Evolutionary conservation across 2,888 invertebrate genomes (phyloP).

Genomic region (Drosophila pseudotakahashii): DNA sequence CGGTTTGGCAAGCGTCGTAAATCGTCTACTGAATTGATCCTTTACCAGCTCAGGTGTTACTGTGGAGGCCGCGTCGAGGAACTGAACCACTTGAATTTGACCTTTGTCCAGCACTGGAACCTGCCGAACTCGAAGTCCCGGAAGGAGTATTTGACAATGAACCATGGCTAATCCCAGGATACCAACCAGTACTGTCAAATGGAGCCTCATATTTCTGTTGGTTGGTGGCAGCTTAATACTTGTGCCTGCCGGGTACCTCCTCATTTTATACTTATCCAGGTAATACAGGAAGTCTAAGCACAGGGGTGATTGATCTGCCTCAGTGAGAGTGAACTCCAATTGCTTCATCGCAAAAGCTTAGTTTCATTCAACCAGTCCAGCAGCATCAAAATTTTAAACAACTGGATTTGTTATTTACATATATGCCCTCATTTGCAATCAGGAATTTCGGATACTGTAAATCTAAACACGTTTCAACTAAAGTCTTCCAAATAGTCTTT

Average conservation of each 20-base stretch:
- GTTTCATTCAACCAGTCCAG: background rate
- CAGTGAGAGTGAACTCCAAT: conserved; percentile 3
- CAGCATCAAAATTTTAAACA: background rate
- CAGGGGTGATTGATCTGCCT: conserved; percentile 1
- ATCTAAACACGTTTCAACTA: no score
- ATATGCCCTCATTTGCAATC: background rate
- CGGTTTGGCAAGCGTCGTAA: conserved; percentile 2
- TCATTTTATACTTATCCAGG: background rate
- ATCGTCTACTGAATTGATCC: conserved; percentile 9
- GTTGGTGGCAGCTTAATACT: background rate
- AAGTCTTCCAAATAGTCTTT: no score
- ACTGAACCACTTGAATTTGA: conserved; percentile 1
- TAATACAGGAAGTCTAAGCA: background rate
- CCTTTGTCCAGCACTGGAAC: background rate
- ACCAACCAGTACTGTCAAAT: background rate
- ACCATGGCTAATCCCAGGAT: background rate
- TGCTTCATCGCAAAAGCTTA: background rate
- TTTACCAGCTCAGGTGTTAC: conserved; percentile 1
- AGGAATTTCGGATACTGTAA: background rate
- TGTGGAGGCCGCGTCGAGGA: conserved; percentile 1
- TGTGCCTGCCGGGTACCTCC: no score
- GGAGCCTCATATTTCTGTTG: background rate
- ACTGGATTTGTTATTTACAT: background rate
- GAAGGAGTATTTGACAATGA: background rate
- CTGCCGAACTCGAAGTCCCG: background rate